Conservation (phyloP, 2,113 vertebrate species). For the Cervus canadensis region DNA sequence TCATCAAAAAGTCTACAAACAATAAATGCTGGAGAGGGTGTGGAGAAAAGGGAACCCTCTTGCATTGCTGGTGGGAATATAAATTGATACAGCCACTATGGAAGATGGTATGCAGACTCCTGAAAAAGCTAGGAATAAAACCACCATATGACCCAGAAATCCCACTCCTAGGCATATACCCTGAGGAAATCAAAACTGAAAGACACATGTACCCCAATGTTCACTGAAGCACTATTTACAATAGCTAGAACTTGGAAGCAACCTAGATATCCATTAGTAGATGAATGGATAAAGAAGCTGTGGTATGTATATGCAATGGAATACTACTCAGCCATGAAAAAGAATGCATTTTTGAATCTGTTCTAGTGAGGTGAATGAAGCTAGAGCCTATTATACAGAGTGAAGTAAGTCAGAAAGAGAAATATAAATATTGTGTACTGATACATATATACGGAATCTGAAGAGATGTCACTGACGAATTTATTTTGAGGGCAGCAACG, state of each 20-base stretch:
- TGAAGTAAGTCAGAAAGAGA: not conserved
- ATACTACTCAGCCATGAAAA: not conserved
- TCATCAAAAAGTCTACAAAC: not conserved
- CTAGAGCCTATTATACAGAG: not conserved
- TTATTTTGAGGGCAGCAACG: not conserved
- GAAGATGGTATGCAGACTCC: not conserved
- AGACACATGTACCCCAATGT: not conserved
- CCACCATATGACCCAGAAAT: not conserved
- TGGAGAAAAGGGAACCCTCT: not conserved
- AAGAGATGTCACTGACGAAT: not conserved
- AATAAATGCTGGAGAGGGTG: not conserved
- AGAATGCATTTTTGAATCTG: not conserved
- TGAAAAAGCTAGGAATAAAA: not conserved
- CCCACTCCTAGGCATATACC: not conserved
- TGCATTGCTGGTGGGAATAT: not conserved
- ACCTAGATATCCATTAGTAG: not conserved
- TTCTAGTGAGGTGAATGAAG: not conserved
- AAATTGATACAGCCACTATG: not conserved
- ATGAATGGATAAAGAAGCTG: not conserved
- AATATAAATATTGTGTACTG: not conserved
- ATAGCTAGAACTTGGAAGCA: not conserved
- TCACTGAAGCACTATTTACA: not conserved
- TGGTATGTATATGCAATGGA: not conserved
- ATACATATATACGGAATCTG: not conserved
- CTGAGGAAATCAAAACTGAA: not conserved